Evolutionary conservation across 2,888 invertebrate genomes (phyloP).

Genomic region (Cyclophora punctaria): DNA sequence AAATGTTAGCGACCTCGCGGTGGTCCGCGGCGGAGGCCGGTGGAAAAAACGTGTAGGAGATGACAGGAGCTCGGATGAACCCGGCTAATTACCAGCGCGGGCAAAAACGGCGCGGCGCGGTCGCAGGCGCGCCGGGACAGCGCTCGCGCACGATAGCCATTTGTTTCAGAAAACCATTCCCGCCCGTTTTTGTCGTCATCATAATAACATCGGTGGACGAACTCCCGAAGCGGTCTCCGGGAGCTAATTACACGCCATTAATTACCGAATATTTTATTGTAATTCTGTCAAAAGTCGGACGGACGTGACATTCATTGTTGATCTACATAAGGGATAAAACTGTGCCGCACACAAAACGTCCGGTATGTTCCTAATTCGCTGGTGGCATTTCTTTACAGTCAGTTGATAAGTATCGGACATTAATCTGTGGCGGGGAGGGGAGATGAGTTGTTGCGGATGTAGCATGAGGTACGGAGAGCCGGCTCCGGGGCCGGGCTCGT

Average conservation of each 20-base stretch:
- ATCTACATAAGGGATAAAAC: constrained; percentile 40
- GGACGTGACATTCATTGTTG: constrained; percentile 45
- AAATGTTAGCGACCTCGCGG: constrained; percentile 60
- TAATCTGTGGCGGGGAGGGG: not conserved
- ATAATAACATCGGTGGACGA: constrained; percentile 42
- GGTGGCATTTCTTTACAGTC: constrained; percentile 2
- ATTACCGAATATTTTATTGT: constrained; percentile 50
- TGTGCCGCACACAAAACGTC: constrained; percentile 18
- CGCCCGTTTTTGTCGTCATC: constrained; percentile 39
- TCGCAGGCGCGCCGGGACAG: constrained; percentile 49
- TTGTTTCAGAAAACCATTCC: constrained; percentile 41
- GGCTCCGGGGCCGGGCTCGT: constrained; percentile 23
- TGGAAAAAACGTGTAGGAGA: constrained; percentile 68
- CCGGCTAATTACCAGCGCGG: constrained; percentile 53
- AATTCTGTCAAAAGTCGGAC: constrained; percentile 33
- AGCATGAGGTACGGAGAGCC: not conserved
- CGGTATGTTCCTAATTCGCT: constrained; percentile 14
- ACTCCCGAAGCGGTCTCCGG: constrained; percentile 37
- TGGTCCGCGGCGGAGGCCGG: constrained; percentile 53
- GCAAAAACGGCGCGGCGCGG: constrained; percentile 52
- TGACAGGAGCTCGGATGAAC: constrained; percentile 65
- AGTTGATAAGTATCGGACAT: not conserved
- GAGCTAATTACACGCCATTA: constrained; percentile 55
- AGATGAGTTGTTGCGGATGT: constrained; percentile 1
- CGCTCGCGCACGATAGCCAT: constrained; percentile 48